A percentile compares a stretch with the other conserved stretches of the same genome.
These are phyloP conservation scores for Leptopilina myrica DNA, from an alignment of 2,888 invertebrate genomes.

Conservation along the genomic window DNA sequence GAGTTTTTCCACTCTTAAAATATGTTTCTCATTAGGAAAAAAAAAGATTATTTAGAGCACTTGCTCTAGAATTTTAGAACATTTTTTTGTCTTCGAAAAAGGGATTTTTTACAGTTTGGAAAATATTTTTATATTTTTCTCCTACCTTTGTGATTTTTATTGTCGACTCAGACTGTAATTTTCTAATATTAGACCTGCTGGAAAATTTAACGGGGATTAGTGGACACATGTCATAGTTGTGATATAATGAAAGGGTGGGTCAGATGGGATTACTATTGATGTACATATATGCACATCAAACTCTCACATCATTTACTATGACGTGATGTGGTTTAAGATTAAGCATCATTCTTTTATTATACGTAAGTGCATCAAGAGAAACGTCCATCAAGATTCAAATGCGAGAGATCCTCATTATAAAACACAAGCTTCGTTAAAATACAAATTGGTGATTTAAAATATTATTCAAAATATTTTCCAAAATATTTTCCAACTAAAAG, in stretches of 20 bases:
- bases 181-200: neutral
- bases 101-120: too few relatives aligned
- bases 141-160: too few relatives aligned
- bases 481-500: neutral
- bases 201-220: conserved; percentile 17
- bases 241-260: conserved; percentile 24
- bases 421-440: neutral
- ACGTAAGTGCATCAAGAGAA: conserved; percentile 47
- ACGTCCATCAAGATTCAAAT: conserved; percentile 50
- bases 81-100: neutral
- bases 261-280: conserved; percentile 19
- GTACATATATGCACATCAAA: neutral
- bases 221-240: conserved; percentile 10
- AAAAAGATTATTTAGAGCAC: neutral
- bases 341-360: conserved; percentile 51
- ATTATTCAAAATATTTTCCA: neutral
- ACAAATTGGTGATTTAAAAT: neutral
- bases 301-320: conserved; percentile 13
- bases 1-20: neutral
- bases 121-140: too few relatives aligned
- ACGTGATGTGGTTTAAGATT: conserved; percentile 25
- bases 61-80: too few relatives aligned
- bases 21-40: neutral
- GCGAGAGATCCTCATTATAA: neutral
- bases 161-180: neutral